Base-by-base conservation (phyloP, 2,888 invertebrate genomes). In the Spialia ferax region DNA sequence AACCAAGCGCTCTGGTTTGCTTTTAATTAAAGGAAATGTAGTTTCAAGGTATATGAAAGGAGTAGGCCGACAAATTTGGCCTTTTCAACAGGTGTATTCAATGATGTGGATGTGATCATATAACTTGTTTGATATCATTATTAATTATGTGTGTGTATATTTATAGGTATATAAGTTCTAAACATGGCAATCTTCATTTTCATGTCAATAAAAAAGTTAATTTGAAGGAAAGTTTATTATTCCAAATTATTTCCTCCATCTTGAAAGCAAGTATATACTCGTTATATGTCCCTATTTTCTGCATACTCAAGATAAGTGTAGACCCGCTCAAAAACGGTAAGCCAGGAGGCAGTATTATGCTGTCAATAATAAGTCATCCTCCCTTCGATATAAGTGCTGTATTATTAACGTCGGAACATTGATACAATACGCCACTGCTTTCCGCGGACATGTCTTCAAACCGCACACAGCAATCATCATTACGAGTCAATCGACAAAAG, bases 21-120 rank as follows among this genome's bases (percentile, higher is more conserved):
- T 86, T 88, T 88, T 87, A 91, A 91, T 91, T 91, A 89, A 82
- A 85, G 81, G 83, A 86, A 85, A 88, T 83, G 78, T 81, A 77
- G 81, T 15, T 59, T 26, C 50, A 52, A 59, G 55, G 61, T 52
- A 60, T 66, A 45, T 52, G 61, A 50, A 60, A 26, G 65, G 26
- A 64, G 42, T 29, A 32, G 38, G n/a, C 52, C 59, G 59, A 26
- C 13, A 52, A 50, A 52, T 38, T n/a, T 23, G 18, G 7, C 23
- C n/a, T 26, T 52, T 52, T 5, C 3, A 22, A 13, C 26, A 52
- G 23, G 23, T 26, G 29, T 45, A 48, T 26, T 18, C 11, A 59
- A 45, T 7, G 20, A 18, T 48, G 13, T 18, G 18, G 18, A 48
- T n/a, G 8, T 0, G 42, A 42, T 42, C 6, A 32, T 32, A 32